These are phyloP conservation scores for Myotis planiceps DNA, from an alignment of 2,797 vertebrate species.

Conservation along the genomic window DNA sequence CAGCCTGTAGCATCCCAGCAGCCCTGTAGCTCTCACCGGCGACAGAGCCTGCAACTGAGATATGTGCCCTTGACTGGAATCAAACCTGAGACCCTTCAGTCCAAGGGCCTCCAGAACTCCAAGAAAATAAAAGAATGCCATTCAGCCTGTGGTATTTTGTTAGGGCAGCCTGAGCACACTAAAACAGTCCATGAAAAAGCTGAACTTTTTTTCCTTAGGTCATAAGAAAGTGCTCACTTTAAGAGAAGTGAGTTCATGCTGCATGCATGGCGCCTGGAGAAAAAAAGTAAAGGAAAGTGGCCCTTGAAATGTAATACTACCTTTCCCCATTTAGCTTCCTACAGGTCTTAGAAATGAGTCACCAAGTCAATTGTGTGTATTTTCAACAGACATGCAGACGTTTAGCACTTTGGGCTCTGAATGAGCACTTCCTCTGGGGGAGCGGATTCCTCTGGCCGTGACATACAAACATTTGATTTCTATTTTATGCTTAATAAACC, in stretches of 20 bases:
- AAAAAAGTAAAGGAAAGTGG: background rate
- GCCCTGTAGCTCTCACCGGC: background rate
- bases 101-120: background rate
- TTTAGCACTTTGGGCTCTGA: background rate
- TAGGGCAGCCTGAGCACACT: background rate
- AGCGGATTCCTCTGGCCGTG: background rate
- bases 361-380: background rate
- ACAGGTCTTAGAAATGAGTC: background rate
- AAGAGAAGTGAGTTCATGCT: background rate
- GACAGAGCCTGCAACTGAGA: background rate
- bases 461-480: constrained; percentile 42
- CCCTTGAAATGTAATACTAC: background rate
- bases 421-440: background rate
- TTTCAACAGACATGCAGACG: background rate
- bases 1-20: background rate
- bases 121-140: background rate
- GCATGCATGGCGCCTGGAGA: background rate
- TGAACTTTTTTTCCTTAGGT: background rate
- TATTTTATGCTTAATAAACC: constrained; percentile 32
- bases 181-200: background rate
- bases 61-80: too few species aligned
- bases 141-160: background rate
- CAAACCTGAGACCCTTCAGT: too few species aligned
- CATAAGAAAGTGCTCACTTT: background rate
- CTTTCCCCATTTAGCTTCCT: background rate